phyloP scores from a whole-genome alignment of 2,888 invertebrate genomes.

The Mayetiola destructor region DNA sequence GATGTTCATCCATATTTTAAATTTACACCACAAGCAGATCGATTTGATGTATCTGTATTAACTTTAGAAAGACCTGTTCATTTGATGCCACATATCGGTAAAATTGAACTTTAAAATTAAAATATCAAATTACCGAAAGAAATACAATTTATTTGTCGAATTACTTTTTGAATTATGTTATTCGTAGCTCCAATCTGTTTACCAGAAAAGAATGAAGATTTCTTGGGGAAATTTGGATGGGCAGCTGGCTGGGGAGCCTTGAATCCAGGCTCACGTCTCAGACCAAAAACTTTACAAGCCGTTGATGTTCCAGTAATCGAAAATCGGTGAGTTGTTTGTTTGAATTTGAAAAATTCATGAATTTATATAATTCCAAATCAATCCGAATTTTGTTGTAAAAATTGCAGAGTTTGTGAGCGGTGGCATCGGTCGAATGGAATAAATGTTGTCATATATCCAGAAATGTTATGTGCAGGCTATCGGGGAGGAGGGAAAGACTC shows the following conservation, averaged over 20 bases:
- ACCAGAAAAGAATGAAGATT: conserved; percentile 78
- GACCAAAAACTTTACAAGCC: conserved; percentile 80
- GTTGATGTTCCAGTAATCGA: conserved; percentile 89
- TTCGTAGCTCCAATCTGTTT: conserved; percentile 69
- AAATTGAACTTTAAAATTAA: conserved; percentile 20
- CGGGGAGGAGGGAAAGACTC: conserved; percentile 45
- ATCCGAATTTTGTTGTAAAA: neutral
- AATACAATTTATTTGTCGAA: neutral
- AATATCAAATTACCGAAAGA: neutral
- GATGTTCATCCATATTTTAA: conserved; percentile 83
- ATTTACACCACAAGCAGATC: conserved; percentile 83
- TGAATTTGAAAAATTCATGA: conserved; percentile 39
- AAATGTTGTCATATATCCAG: conserved; percentile 68
- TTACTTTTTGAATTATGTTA: neutral
- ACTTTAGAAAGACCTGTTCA: conserved; percentile 78
- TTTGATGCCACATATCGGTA: conserved; percentile 73
- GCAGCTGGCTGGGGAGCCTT: conserved; percentile 90
- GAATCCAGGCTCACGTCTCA: conserved; percentile 64
- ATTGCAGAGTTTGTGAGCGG: conserved; percentile 41
- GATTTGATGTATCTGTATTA: conserved; percentile 83
- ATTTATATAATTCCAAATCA: neutral
- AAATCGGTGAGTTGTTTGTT: conserved; percentile 43
- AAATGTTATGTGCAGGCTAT: conserved; percentile 91
- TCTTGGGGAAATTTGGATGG: conserved; percentile 81
- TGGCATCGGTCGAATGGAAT: conserved; percentile 50